phyloP scores from a whole-genome alignment of 2,113 vertebrate genomes.

The Urocolius indicus region DNA sequence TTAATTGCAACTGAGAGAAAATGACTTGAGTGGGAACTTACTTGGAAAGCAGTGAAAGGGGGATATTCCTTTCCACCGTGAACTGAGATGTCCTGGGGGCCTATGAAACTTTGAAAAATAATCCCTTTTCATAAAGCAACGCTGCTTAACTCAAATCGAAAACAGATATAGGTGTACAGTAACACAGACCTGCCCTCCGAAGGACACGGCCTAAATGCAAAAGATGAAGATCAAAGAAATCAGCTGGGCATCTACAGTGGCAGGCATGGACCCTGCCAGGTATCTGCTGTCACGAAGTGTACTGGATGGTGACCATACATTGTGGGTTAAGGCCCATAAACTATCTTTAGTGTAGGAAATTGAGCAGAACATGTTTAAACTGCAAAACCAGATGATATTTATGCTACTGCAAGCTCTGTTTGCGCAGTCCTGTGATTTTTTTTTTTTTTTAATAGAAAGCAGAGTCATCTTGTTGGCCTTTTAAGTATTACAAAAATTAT shows the following conservation, averaged over 20 bases:
- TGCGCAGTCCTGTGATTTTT: background rate
- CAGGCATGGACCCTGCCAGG: constrained; percentile 34
- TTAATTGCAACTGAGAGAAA: constrained; percentile 22
- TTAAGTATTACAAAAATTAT: background rate
- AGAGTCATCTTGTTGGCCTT: background rate
- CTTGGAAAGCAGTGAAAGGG: background rate
- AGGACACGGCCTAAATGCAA: background rate
- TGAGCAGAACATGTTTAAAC: constrained; percentile 51
- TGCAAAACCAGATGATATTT: constrained; percentile 57
- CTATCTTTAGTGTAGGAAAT: constrained; percentile 58
- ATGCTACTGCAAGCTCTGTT: constrained; percentile 34
- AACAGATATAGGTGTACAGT: constrained; percentile 61
- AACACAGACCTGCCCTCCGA: constrained; percentile 15
- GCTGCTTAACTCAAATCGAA: constrained; percentile 56
- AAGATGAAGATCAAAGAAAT: constrained; percentile 68
- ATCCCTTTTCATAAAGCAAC: constrained; percentile 19
- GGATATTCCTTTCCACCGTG: constrained; percentile 15
- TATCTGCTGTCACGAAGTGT: constrained; percentile 39
- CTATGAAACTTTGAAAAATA: constrained; percentile 52
- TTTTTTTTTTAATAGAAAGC: background rate
- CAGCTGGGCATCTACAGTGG: constrained; percentile 62
- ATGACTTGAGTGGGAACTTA: constrained; percentile 1
- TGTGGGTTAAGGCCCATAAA: constrained; percentile 35
- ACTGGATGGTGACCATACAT: constrained; percentile 36
- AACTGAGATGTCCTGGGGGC: constrained; percentile 40